Evolutionary conservation across 1,140 invertebrate genomes (phyloP), one percentile per base, ranked within the genome.

Genomic region (Drosophila simulans): DNA sequence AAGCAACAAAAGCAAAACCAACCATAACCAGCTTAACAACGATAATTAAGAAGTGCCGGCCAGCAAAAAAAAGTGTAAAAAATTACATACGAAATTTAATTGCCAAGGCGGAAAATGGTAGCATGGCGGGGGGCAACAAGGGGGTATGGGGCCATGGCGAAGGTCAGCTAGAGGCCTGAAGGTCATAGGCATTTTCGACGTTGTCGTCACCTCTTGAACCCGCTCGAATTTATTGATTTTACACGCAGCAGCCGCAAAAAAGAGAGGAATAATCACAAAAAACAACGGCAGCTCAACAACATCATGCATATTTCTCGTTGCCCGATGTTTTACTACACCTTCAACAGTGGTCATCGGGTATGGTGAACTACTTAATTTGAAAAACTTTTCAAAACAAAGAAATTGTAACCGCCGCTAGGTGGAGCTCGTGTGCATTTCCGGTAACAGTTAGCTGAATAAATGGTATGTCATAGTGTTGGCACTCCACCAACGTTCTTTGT

Each of bases 191-290:
- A 86, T 79, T 86, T 51, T 86, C 64, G 70, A 79, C 64, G 74
- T 79, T 86, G 78, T 86, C 82, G 69, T 86, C 83, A 88, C 83
- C 82, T 88, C 69, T 86, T 86, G 83, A 88, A 86, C 82, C 83
- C 83, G 79, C 79, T 86, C 83, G 75, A 75, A 89, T 88, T 86
- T 88, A 86, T 86, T 86, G 82, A 86, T 86, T 86, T 86, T 86
- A 72, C 83, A 76, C 83, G 79, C 80, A 59, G 75, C 42, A 69
- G 68, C 69, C 58, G 42, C 64, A 66, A 76, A 56, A 63, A 63
- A 56, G 54, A 63, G 49, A 63, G 31, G 11, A 65, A 53, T 65
- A 72, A 59, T 78, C 43, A 34, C n/a, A 58, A 42, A 60, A 39
- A 42, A 48, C 40, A 42, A 49, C 31, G 55, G 51, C 17, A 64